Evolutionary conservation across 2,797 vertebrate species (phyloP).

Genomic region (Ataeniobius toweri): DNA sequence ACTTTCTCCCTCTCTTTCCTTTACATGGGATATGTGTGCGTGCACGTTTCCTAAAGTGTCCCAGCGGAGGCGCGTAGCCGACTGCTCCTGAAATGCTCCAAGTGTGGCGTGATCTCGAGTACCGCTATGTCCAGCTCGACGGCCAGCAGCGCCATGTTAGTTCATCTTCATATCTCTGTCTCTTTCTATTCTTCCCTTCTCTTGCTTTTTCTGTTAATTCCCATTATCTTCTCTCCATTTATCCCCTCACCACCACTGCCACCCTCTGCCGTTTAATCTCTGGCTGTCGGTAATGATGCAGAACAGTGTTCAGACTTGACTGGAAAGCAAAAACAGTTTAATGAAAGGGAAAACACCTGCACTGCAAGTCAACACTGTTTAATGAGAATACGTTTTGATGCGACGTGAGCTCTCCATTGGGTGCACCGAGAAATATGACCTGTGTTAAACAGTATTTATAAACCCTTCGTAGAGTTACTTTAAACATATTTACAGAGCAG

Average conservation of each 20-base stretch:
- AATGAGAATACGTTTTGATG: constrained; percentile 53
- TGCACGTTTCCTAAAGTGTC: constrained; percentile 76
- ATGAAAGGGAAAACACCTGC: constrained; percentile 47
- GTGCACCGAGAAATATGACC: constrained; percentile 37
- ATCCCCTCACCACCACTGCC: constrained; percentile 24
- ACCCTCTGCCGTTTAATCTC: constrained; percentile 47
- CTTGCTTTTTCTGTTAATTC: constrained; percentile 13
- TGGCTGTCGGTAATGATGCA: constrained; percentile 56
- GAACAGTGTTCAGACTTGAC: constrained; percentile 47
- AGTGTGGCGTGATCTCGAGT: constrained; percentile 96
- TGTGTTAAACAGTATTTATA: constrained; percentile 45
- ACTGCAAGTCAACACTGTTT: constrained; percentile 29
- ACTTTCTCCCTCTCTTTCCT: neutral
- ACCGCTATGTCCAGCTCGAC: constrained; percentile 91
- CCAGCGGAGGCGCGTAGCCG: constrained; percentile 82
- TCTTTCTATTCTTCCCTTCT: constrained; percentile 18
- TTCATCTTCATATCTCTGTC: constrained; percentile 77
- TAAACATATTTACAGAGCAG: constrained; percentile 26
- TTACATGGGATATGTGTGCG: constrained; percentile 44
- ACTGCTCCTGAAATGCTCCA: constrained; percentile 98
- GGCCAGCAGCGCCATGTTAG: constrained; percentile 98
- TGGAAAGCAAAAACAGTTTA: constrained; percentile 38
- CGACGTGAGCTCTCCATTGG: constrained; percentile 39
- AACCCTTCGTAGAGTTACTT: constrained; percentile 32
- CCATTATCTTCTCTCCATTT: constrained; percentile 9